Evolutionary conservation across 2,113 vertebrate species (phyloP).

Genomic region (Felis chaus): DNA sequence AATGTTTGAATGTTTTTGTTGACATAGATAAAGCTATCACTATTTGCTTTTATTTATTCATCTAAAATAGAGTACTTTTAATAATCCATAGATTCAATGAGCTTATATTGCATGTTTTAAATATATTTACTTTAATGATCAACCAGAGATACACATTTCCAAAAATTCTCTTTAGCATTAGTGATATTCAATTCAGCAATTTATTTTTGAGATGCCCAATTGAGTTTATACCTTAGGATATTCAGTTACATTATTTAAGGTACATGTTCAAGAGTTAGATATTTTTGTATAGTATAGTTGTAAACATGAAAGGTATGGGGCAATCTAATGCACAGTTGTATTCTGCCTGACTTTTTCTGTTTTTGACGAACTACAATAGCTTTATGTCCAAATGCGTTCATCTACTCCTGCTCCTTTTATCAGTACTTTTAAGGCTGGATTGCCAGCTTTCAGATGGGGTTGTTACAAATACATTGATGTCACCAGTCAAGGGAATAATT

Average conservation of each 20-base stretch:
- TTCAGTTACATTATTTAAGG: neutral
- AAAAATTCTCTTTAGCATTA: neutral
- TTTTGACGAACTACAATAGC: neutral
- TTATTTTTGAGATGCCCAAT: neutral
- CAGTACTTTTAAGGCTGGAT: neutral
- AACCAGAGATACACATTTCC: neutral
- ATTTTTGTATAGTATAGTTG: neutral
- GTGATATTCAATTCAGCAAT: neutral
- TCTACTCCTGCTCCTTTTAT: neutral
- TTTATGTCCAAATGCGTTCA: neutral
- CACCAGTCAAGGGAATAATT: conserved; percentile 56
- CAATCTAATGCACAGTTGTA: neutral
- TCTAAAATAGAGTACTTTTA: neutral
- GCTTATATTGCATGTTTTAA: neutral
- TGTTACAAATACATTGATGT: conserved; percentile 49
- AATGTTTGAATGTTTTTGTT: neutral
- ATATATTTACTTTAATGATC: conserved; percentile 13
- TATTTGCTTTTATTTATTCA: conserved; percentile 4
- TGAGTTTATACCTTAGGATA: neutral
- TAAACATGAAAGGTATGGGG: neutral
- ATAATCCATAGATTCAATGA: neutral
- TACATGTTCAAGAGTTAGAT: neutral
- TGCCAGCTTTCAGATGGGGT: neutral
- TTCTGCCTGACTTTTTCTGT: neutral
- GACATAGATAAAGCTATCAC: neutral